Evolutionary conservation across 1,140 invertebrate genomes (phyloP).

Genomic region (Oscheius sp.): DNA sequence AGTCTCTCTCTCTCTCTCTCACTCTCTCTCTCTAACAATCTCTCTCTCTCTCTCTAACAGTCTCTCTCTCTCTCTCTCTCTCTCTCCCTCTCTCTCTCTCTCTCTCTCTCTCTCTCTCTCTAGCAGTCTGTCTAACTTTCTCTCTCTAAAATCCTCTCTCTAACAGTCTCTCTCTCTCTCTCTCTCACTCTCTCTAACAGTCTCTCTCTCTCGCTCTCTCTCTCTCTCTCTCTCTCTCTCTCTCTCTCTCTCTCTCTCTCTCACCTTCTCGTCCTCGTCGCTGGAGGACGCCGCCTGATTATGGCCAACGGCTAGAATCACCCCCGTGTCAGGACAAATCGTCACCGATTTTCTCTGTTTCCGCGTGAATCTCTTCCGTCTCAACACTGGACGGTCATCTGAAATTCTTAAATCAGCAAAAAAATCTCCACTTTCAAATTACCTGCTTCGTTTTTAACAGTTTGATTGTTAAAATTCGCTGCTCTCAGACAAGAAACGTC

Average conservation of each 20-base stretch:
- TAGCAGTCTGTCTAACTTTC: too few relatives aligned
- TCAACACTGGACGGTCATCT: conserved; percentile 15
- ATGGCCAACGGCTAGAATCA: conserved; percentile 9
- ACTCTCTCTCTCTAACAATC: too few relatives aligned
- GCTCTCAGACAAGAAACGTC: not conserved
- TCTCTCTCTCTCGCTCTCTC: too few relatives aligned
- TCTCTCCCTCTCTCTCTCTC: not conserved
- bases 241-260: too few relatives aligned
- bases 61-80: not conserved
- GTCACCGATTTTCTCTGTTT: conserved; percentile 3
- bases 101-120: too few relatives aligned
- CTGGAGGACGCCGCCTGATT: conserved; percentile 1
- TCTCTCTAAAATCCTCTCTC: too few relatives aligned
- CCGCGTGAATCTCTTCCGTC: conserved; percentile 1
- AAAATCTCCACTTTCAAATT: not conserved
- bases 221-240: too few relatives aligned
- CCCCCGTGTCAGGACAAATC: conserved; percentile 4
- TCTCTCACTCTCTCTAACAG: too few relatives aligned
- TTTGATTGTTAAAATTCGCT: too few relatives aligned
- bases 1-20: not conserved
- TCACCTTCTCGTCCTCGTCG: conserved; percentile 14
- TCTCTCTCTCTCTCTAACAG: too few relatives aligned
- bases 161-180: too few relatives aligned
- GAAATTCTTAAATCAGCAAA: not conserved
- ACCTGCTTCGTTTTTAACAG: too few relatives aligned